Percentiles rank a stretch among this genome's conserved stretches.
phyloP scores from a whole-genome alignment of 2,888 invertebrate genomes.

The Lamellibrachia satsuma region DNA sequence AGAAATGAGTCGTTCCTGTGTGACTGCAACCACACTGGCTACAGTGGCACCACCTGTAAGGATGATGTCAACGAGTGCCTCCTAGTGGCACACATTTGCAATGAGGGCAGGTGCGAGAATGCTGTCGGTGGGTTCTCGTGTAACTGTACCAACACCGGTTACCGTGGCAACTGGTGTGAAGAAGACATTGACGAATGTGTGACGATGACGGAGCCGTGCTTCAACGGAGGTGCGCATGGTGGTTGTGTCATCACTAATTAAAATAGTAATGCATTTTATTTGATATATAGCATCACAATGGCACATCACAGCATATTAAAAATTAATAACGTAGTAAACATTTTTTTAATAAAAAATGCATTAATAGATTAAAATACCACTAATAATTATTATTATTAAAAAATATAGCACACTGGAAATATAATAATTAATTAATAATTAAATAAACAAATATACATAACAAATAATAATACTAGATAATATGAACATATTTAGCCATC shows the following conservation, averaged over 20 bases:
- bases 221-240: conserved; percentile 50
- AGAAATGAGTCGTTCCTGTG: conserved; percentile 46
- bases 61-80: conserved; percentile 81
- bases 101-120: conserved; percentile 51
- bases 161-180: conserved; percentile 50
- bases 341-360: too few relatives aligned
- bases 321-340: too few relatives aligned
- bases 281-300: too few relatives aligned
- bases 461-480: too few relatives aligned
- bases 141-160: conserved; percentile 52
- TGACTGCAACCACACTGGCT: conserved; percentile 50
- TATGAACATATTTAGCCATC: too few relatives aligned
- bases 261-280: neutral
- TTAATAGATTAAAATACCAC: too few relatives aligned
- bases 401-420: too few relatives aligned
- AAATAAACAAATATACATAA: too few relatives aligned
- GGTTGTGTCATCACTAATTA: neutral
- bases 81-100: conserved; percentile 42
- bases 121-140: conserved; percentile 48
- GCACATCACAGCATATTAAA: too few relatives aligned
- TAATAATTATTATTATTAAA: too few relatives aligned
- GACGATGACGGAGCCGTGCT: conserved; percentile 42
- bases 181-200: conserved; percentile 88
- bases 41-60: conserved; percentile 36
- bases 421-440: too few relatives aligned